Evolutionary conservation across 1,140 invertebrate genomes (phyloP), one percentile per base, ranked within the genome.

Genomic region (Pogonomyrmex californicus): DNA sequence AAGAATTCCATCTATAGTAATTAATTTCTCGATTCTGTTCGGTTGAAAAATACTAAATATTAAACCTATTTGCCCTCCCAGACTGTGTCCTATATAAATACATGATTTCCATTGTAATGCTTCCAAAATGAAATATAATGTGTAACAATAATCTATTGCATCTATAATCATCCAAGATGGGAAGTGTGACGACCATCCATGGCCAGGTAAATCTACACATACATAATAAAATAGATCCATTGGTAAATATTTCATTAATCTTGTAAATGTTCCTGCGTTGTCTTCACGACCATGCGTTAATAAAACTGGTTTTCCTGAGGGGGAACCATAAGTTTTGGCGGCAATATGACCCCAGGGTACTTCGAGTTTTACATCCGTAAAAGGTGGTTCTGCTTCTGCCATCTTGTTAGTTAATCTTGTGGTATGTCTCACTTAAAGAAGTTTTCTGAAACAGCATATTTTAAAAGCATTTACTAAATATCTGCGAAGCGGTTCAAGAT

Each of bases 201-300:
- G 97, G 2, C 97, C 97, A 6, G 97, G 97, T 85, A 97, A 94
- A 92, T 98, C 97, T 44, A 97, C 94, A 90, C 96, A 96, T 6
- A 97, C 96, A 85, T 97, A 97, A 87, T 96, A 73, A 87, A 47
- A 97, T 89, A 96, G 96, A 2, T 94, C 90, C 62, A 93, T 88
- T 3, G 97, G 96, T 60, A 98, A 93, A 17, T 96, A 86, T 30
- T 96, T 94, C 54, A 97, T 95, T 4, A 98, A 94, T 33, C 95
- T 95, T 81, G 97, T 96, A 93, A 97, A 98, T n/a, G 96, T 94
- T 9, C 96, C 96, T 36, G 96, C 96, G 90, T 97, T 97, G 90
- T 97, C 97, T 78, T 95, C 89, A 23, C 92, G 86, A 1, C 97
- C 97, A 92, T 98, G 97, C 38, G 97, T 94, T 7, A 96, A 92